Percentiles rank a stretch among this genome's conserved stretches.
phyloP scores from a whole-genome alignment of 2,113 vertebrate genomes.

The Nanorana parkeri region DNA sequence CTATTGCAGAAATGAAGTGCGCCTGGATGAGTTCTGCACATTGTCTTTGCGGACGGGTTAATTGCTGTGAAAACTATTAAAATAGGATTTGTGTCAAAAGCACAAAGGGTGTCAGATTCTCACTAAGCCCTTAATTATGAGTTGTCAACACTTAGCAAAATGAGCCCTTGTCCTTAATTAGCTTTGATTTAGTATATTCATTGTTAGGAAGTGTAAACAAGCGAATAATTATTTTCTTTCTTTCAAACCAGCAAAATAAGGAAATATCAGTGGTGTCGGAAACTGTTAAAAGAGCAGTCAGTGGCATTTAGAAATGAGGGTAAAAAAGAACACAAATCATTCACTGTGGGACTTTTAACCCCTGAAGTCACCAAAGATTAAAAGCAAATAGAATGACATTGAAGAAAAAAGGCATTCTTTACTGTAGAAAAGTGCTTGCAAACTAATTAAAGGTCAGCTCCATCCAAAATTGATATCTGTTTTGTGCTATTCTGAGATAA shows the following conservation, averaged over 20 bases:
- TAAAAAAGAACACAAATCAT: neutral
- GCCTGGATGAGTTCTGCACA: constrained; percentile 40
- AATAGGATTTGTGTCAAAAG: constrained; percentile 54
- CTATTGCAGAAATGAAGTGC: constrained; percentile 28
- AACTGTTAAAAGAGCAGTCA: constrained; percentile 48
- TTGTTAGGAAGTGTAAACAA: constrained; percentile 53
- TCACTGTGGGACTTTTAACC: constrained; percentile 2
- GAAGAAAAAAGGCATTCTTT: neutral
- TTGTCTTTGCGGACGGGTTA: constrained; percentile 53
- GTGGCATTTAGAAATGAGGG: constrained; percentile 30
- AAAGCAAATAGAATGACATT: neutral
- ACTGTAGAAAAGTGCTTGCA: neutral
- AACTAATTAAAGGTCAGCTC: too few relatives aligned
- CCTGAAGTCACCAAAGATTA: neutral
- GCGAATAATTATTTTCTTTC: constrained; percentile 53
- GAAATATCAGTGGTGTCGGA: constrained; percentile 40
- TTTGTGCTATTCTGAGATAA: too few relatives aligned
- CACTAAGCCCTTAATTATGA: constrained; percentile 55
- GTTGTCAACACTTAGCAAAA: constrained; percentile 55
- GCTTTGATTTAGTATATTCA: constrained; percentile 55
- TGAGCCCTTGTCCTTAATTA: constrained; percentile 52
- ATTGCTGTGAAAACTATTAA: constrained; percentile 52
- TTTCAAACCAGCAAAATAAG: constrained; percentile 48
- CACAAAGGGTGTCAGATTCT: constrained; percentile 52
- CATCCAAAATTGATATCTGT: too few relatives aligned